These are phyloP conservation scores for Entomobrya multifasciata DNA, from an alignment of 2,888 invertebrate genomes.

Conservation along the genomic window DNA sequence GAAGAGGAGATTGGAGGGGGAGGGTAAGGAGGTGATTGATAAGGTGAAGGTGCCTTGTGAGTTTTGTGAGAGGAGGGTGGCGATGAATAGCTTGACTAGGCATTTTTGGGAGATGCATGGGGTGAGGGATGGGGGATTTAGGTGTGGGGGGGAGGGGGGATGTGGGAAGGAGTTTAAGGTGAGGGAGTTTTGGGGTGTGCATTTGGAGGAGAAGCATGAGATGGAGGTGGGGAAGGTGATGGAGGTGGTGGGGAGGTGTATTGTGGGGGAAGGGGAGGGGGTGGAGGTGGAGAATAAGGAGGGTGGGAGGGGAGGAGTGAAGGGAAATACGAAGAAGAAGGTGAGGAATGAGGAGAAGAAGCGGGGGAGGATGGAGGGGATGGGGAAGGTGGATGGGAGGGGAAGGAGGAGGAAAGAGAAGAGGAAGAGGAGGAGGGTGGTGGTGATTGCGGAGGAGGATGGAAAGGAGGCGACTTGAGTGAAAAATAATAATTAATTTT, in stretches of 20 bases:
- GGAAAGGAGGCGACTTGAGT: too few relatives aligned
- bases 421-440: too few relatives aligned
- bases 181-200: constrained; percentile 50
- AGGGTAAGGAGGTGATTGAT: constrained; percentile 10
- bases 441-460: too few relatives aligned
- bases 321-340: background rate
- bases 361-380: background rate
- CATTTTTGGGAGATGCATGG: constrained; percentile 57
- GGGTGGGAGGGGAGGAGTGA: background rate
- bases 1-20: background rate
- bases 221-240: background rate
- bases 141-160: background rate
- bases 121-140: constrained; percentile 32
- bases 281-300: constrained; percentile 10
- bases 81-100: constrained; percentile 6
- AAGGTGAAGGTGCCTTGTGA: constrained; percentile 19
- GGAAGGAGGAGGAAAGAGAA: too few relatives aligned
- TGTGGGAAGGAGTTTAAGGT: constrained; percentile 40
- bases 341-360: background rate
- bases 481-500: too few relatives aligned
- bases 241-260: background rate
- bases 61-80: constrained; percentile 28
- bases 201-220: constrained; percentile 35
- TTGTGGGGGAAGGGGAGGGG: background rate
- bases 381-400: background rate